Evolutionary conservation across 2,888 invertebrate species (phyloP).

Genomic region (Lycia hirtaria): DNA sequence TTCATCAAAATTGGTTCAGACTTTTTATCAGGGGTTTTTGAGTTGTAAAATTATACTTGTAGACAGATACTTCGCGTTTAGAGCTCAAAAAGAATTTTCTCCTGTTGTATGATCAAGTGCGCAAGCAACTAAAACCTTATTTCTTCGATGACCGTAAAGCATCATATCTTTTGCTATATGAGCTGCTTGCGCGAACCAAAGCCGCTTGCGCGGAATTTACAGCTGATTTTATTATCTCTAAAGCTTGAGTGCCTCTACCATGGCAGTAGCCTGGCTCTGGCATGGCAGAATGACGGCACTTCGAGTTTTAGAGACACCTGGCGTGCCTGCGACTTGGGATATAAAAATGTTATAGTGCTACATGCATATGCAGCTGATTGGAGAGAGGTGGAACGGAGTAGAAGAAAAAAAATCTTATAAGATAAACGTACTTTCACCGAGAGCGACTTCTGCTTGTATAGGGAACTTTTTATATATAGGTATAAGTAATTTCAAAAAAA

Average conservation of each 20-base stretch:
- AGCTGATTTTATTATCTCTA: slow-evolving; percentile 37
- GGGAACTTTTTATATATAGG: too few relatives aligned
- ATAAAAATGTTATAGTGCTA: slow-evolving; percentile 24
- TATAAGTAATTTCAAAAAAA: too few relatives aligned
- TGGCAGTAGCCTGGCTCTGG: not conserved
- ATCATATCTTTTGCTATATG: not conserved
- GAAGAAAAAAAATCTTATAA: not conserved
- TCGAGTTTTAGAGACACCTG: slow-evolving; percentile 23
- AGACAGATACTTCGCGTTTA: too few relatives aligned
- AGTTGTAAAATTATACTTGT: too few relatives aligned
- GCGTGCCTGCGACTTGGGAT: slow-evolving; percentile 5
- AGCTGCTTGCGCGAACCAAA: slow-evolving; percentile 4
- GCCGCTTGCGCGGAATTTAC: slow-evolving; percentile 24
- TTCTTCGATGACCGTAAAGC: not conserved
- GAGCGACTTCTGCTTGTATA: too few relatives aligned
- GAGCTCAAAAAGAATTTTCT: too few relatives aligned
- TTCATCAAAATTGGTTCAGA: too few relatives aligned
- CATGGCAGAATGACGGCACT: slow-evolving; percentile 16
- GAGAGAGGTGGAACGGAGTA: not conserved
- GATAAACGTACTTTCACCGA: too few relatives aligned
- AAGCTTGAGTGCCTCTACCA: slow-evolving; percentile 14
- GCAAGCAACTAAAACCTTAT: too few relatives aligned
- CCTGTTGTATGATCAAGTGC: too few relatives aligned
- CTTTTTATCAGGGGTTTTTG: too few relatives aligned
- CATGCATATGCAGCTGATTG: slow-evolving; percentile 10